Percentiles rank a stretch among this genome's conserved stretches.
Evolutionary conservation across 1,140 invertebrate species (phyloP).

Genomic region (Zaprionus inermis): DNA sequence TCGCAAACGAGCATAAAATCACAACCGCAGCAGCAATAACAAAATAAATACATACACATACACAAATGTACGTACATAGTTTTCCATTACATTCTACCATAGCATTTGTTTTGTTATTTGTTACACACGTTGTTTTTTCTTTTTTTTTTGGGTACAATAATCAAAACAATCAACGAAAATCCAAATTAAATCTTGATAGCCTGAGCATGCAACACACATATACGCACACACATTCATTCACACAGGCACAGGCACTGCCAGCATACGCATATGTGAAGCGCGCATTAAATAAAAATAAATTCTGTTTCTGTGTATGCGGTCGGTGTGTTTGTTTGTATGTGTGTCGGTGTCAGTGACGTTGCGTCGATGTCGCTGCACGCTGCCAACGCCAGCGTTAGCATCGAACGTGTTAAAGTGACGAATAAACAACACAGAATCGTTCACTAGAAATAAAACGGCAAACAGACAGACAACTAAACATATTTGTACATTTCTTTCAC

Average conservation of each 20-base stretch:
- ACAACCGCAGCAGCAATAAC: slow-evolving; percentile 68
- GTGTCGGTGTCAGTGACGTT: slow-evolving; percentile 68
- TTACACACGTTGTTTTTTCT: slow-evolving; percentile 31
- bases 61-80: slow-evolving; percentile 51
- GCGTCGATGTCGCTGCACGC: slow-evolving; percentile 31
- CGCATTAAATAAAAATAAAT: slow-evolving; percentile 75
- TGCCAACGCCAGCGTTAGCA: slow-evolving; percentile 44
- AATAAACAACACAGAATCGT: slow-evolving; percentile 71
- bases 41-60: slow-evolving; percentile 64
- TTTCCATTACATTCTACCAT: slow-evolving; percentile 32
- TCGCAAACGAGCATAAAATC: slow-evolving; percentile 67
- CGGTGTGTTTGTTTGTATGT: slow-evolving; percentile 11
- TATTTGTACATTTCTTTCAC: slow-evolving; percentile 75
- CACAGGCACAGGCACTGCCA: slow-evolving; percentile 46
- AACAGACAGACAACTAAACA: slow-evolving; percentile 65
- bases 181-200: slow-evolving; percentile 49
- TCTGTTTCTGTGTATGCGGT: slow-evolving; percentile 40
- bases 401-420: slow-evolving; percentile 80
- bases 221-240: neutral
- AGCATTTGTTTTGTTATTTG: slow-evolving; percentile 25
- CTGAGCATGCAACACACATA: slow-evolving; percentile 40
- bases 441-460: slow-evolving; percentile 57
- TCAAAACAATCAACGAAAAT: slow-evolving; percentile 49
- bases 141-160: slow-evolving; percentile 27
- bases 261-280: slow-evolving; percentile 30